Evolutionary conservation across 2,888 invertebrate genomes (phyloP), one percentile per base, ranked within the genome.

Genomic region (Xanthorhoe designata): DNA sequence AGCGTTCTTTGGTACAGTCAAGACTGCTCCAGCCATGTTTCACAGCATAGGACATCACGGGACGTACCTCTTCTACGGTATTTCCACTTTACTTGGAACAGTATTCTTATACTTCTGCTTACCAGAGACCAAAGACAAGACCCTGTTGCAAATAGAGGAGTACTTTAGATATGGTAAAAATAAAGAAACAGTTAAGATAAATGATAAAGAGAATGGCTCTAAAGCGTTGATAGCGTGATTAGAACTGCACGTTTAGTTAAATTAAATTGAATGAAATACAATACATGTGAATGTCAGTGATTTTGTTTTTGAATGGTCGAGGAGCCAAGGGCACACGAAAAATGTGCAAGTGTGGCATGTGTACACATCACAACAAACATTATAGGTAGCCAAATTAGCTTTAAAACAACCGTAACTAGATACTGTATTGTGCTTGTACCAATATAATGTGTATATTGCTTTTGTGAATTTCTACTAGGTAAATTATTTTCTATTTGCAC

Each of bases 81-180:
- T 91, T 0, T 94, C 95, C 38, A 94, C 96, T 0, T 80, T 95
- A 1, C 54, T 94, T 4, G 96, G 96, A 7, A 94, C 95, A 2
- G 72, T 95, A 62, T 95, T 95, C 76, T 86, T 96, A 13, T 95
- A 93, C 73, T 88, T 94, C 66, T 94, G 85, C 69, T 86, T 96
- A 60, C 96, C 96, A 0, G 96, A 96, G 88, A 96, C 96, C 0
- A 95, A 94, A 75, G 94, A 95, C 15, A 96, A 95, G 78, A 95
- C 96, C 6, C 86, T 96, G 52, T 86, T 95, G 56, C 95, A 96
- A 87, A 96, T 96, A 69, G 96, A 96, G 74, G 95, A 95, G 72
- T 81, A 90, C 66, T 95, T 95, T 76, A 89, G 89, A 64, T 75
- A 85, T 58, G 84, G 87, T 0, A 86, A 86, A 66, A 86, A 83